Percentiles rank a stretch among this genome's conserved stretches.
phyloP scores from a whole-genome alignment of 2,113 vertebrate genomes.

The Bucco capensis region DNA sequence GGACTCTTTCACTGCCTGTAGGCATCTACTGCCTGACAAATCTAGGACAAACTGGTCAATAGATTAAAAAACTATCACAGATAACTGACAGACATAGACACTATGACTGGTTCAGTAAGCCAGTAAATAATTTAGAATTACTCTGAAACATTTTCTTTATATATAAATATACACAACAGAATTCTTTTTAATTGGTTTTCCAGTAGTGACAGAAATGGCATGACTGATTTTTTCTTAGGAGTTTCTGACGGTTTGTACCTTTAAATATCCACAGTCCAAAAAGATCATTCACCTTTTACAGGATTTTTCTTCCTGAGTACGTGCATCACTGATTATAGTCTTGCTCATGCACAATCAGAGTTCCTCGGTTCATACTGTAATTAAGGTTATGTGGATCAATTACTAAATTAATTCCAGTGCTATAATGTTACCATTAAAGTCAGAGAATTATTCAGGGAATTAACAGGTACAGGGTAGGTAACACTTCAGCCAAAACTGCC shows the following conservation, averaged over 20 bases:
- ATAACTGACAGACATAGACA: not conserved
- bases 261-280: not conserved
- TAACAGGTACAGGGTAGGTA: not conserved
- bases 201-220: not conserved
- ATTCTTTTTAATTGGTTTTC: not conserved
- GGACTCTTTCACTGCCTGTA: not conserved
- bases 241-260: not conserved
- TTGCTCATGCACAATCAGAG: not conserved
- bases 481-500: not conserved
- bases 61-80: not conserved
- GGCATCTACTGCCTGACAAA: not conserved
- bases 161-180: rapidly evolving
- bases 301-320: not conserved
- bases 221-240: not conserved
- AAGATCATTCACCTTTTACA: not conserved
- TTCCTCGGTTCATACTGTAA: not conserved
- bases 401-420: slow-evolving; percentile 27
- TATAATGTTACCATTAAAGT: not conserved
- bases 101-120: not conserved
- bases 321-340: not conserved
- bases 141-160: not conserved
- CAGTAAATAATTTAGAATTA: not conserved
- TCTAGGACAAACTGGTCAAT: not conserved
- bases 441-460: not conserved
- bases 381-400: not conserved